Evolutionary conservation across 2,113 vertebrate species (phyloP).

Genomic region (Paedocypris sp.): DNA sequence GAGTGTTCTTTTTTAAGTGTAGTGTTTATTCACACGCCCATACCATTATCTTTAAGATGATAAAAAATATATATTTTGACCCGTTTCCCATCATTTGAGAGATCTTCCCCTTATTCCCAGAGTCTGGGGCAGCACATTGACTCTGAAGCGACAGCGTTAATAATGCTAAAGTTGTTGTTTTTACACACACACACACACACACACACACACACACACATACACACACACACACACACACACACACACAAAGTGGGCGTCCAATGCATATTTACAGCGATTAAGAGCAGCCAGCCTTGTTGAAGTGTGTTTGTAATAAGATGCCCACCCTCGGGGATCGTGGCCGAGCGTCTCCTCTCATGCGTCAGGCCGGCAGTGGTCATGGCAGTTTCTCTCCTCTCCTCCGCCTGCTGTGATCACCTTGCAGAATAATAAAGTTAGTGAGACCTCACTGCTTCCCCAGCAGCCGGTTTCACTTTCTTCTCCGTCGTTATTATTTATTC

Average conservation of each 20-base stretch:
- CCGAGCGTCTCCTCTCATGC: conserved; percentile 12
- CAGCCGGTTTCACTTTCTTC: conserved; percentile 16
- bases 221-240: no score
- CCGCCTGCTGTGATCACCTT: conserved; percentile 59
- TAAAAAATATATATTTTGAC: no score
- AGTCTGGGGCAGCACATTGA: conserved; percentile 14
- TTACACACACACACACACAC: conserved; percentile 10
- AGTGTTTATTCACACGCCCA: background rate
- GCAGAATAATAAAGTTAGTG: conserved; percentile 67
- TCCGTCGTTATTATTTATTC: conserved; percentile 27
- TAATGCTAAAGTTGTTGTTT: conserved; percentile 36
- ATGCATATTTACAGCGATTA: conserved; percentile 37
- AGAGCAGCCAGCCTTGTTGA: conserved; percentile 25
- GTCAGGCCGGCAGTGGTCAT: conserved; percentile 20
- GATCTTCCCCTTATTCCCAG: conserved; percentile 9
- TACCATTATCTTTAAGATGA: background rate
- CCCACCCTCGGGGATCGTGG: conserved; percentile 10
- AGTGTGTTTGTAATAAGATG: conserved; percentile 24
- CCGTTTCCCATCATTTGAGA: background rate
- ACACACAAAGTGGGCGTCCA: conserved; percentile 12
- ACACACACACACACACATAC: no score
- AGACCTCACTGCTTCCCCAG: conserved; percentile 59
- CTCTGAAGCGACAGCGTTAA: conserved; percentile 25
- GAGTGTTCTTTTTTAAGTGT: background rate
- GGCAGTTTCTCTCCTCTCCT: background rate